Evolutionary conservation across 2,797 vertebrate genomes (phyloP).

Genomic region (Champsocephalus gunnari): DNA sequence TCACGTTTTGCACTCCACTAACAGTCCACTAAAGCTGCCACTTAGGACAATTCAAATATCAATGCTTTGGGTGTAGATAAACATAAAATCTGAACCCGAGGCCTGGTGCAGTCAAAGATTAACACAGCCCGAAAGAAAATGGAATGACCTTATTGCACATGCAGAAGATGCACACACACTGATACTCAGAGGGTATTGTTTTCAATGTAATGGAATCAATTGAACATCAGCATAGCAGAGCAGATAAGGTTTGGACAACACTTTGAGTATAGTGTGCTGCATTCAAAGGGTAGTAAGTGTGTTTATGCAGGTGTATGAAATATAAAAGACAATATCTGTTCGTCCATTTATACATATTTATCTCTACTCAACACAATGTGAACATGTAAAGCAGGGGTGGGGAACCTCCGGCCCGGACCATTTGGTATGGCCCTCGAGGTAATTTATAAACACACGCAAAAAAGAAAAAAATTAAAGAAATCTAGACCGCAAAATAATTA

Average conservation of each 20-base stretch:
- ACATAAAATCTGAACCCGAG: slow-evolving; percentile 40
- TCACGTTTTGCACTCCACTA: slow-evolving; percentile 59
- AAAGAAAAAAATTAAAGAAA: no score
- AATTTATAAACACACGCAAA: no score
- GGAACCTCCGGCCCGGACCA: no score
- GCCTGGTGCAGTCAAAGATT: slow-evolving; percentile 46
- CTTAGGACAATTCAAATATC: slow-evolving; percentile 63
- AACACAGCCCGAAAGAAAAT: slow-evolving; percentile 55
- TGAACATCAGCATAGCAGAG: slow-evolving; percentile 20
- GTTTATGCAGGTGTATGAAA: slow-evolving; percentile 16
- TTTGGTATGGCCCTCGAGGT: no score
- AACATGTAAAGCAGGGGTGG: not conserved
- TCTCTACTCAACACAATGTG: not conserved
- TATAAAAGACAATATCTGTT: slow-evolving; percentile 7
- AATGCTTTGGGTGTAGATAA: slow-evolving; percentile 39
- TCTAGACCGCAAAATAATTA: no score
- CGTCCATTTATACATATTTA: slow-evolving; percentile 15
- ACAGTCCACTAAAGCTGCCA: slow-evolving; percentile 58
- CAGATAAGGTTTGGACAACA: slow-evolving; percentile 21
- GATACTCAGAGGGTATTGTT: slow-evolving; percentile 10
- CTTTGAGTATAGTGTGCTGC: slow-evolving; percentile 19
- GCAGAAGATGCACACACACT: not conserved
- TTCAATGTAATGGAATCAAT: slow-evolving; percentile 30
- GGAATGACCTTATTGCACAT: slow-evolving; percentile 46
- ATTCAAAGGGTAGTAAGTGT: slow-evolving; percentile 13